These are phyloP conservation scores for Euzetes globulus DNA, from an alignment of 2,888 invertebrate genomes.

Conservation along the genomic window DNA sequence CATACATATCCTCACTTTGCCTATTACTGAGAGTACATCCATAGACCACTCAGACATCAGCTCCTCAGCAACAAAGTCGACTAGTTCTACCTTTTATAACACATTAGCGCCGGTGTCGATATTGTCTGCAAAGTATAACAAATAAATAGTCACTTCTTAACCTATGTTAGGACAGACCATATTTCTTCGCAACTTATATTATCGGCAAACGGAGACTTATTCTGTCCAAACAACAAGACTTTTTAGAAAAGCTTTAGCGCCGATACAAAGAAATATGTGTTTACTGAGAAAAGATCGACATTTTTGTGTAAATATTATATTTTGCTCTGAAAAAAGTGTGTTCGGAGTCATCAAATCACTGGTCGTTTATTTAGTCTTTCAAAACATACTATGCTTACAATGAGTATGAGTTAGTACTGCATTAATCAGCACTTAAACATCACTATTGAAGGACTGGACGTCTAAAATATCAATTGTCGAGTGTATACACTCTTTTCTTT, in stretches of 20 bases:
- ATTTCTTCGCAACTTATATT: constrained; percentile 8
- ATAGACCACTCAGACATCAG: not conserved
- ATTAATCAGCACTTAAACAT: not conserved
- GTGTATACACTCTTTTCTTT: not conserved
- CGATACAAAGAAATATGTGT: not conserved
- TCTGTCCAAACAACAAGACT: not conserved
- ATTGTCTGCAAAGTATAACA: not conserved
- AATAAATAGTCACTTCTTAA: constrained; percentile 23
- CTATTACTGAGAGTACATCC: not conserved
- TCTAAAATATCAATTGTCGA: not conserved
- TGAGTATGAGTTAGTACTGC: not conserved
- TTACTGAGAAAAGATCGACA: not conserved
- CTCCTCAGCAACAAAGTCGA: not conserved
- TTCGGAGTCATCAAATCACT: not conserved
- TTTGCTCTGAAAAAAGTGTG: not conserved
- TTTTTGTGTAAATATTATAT: constrained; percentile 22
- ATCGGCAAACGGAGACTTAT: not conserved
- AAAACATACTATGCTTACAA: not conserved
- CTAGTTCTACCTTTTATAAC: not conserved
- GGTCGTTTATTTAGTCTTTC: not conserved
- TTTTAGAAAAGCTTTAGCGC: not conserved
- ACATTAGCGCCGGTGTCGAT: not conserved
- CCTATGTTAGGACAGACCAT: not conserved
- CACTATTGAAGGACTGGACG: not conserved
- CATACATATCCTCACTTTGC: not conserved